Evolutionary conservation across 2,113 vertebrate species (phyloP).

Genomic region (Neolamprologus toae): DNA sequence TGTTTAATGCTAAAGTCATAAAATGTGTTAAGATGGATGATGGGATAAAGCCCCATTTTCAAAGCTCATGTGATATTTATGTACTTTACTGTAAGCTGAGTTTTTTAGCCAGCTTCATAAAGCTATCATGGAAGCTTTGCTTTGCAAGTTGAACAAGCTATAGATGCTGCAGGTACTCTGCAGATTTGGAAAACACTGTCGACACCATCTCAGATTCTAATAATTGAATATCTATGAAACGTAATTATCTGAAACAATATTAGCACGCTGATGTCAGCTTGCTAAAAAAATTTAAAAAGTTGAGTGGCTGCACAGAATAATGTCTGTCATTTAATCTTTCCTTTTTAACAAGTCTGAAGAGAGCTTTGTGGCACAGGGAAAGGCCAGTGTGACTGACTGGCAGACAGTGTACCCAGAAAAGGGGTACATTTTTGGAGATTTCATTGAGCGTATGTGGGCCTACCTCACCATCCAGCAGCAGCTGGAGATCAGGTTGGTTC

Average conservation of each 20-base stretch:
- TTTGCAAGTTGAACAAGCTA: neutral
- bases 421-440: constrained; percentile 78
- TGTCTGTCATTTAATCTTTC: neutral
- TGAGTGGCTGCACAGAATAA: neutral
- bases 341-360: constrained; percentile 30
- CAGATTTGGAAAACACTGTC: neutral
- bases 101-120: neutral
- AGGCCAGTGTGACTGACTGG: constrained; percentile 48
- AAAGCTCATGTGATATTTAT: neutral
- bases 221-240: neutral
- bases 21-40: neutral
- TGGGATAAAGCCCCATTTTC: neutral
- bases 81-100: neutral
- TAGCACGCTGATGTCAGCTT: rapidly evolving
- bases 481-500: constrained; percentile 70
- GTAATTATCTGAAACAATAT: neutral
- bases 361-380: constrained; percentile 43
- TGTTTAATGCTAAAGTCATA: neutral
- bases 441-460: constrained; percentile 79
- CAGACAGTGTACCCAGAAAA: constrained; percentile 67
- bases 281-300: too few species aligned
- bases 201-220: neutral
- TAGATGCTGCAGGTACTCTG: neutral
- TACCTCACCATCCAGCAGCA: constrained; percentile 82
- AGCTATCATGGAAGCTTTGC: neutral